Evolutionary conservation across 2,888 invertebrate species (phyloP), one percentile per base, ranked within the genome.

Genomic region (Andrena haemorrhoa): DNA sequence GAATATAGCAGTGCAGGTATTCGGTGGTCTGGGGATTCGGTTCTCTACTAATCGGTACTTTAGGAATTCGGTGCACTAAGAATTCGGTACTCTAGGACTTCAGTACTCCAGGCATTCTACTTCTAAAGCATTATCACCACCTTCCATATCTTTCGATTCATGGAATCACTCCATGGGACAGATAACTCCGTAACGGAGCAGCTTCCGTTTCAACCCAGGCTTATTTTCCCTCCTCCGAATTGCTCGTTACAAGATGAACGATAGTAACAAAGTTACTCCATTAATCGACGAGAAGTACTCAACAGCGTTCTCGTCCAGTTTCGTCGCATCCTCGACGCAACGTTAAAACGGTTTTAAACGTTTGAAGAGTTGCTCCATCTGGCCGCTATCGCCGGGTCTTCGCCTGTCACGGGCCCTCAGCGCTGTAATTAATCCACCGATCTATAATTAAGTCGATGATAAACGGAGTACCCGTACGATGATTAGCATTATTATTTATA

Each of bases 401-500:
- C 72, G 61, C 73, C 75, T 76, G 87, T 87, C 86, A 75, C 51
- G 65, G 63, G 56, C 65, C 68, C 65, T 78, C 72, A 69, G 64
- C 75, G 78, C 79, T 85, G 66, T 86, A 83, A 88, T 88, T 88
- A 88, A 86, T 88, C 76, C 76, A 51, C 70, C 72, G 80, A 85
- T 88, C 76, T 86, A 85, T 88, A 88, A 88, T 88, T 88, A 88
- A 88, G 86, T 79, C 84, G 80, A 83, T 88, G 88, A 88, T 88
- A 86, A 88, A 88, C 88, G 86, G 75, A 78, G 81, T 81, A 83
- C 77, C 77, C 65, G 79, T 10, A 35, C 73, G 75, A 83, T 78
- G 84, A 88, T 88, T 88, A 86, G 88, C 86, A 86, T 88, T 79
- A 88, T 88, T 88, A 88, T 88, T 88, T 88, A 87, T 88, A 88